A percentile compares a stretch with the other conserved stretches of the same genome.
phyloP scores from a whole-genome alignment of 2,113 vertebrate species.

The Chrysochloris asiatica region DNA sequence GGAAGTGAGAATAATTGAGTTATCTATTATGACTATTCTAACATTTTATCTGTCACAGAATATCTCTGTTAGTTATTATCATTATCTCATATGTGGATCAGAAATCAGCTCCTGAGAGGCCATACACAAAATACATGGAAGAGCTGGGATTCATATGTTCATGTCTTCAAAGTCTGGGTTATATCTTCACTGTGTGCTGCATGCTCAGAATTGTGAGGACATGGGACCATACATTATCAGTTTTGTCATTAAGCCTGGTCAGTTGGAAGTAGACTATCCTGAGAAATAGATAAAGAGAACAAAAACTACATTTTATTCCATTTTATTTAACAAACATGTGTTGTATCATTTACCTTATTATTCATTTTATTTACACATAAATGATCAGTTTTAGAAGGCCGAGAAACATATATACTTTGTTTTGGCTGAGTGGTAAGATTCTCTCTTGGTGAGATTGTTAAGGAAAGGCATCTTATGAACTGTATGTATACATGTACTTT shows the following conservation, averaged over 20 bases:
- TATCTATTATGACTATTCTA: not conserved
- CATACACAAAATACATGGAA: not conserved
- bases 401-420: constrained; percentile 40
- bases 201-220: no score
- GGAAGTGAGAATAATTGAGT: not conserved
- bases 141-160: not conserved
- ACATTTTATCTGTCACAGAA: not conserved
- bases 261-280: not conserved
- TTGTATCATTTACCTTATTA: not conserved
- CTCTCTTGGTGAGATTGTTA: constrained; percentile 36
- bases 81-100: not conserved
- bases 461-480: constrained; percentile 43
- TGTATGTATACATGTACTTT: not conserved
- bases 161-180: not conserved
- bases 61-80: not conserved
- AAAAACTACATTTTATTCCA: not conserved
- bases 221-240: not conserved
- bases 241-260: not conserved
- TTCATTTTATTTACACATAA: constrained; percentile 60
- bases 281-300: not conserved
- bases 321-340: not conserved
- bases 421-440: constrained; percentile 47
- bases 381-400: constrained; percentile 23
- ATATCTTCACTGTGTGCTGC: not conserved
- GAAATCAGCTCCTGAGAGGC: not conserved